phyloP scores from a whole-genome alignment of 2,888 invertebrate species.

The Cremastinae sp. region DNA sequence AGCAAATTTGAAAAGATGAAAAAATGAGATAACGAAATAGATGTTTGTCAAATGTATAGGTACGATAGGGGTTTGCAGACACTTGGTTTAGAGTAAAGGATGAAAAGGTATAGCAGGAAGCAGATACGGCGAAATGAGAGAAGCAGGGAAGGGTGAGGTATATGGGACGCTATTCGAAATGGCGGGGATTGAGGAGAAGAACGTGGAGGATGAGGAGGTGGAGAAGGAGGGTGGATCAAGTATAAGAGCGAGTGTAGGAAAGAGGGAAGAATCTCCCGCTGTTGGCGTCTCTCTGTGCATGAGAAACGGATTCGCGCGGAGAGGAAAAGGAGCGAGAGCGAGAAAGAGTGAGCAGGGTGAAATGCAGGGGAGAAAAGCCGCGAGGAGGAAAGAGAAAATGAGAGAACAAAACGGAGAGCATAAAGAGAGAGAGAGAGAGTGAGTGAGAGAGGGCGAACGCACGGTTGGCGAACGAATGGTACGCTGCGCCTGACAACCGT shows the following conservation, averaged over 20 bases:
- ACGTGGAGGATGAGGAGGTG: no score
- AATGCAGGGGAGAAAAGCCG: background rate
- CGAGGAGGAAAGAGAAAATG: constrained; percentile 49
- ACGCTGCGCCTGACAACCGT: constrained; percentile 75
- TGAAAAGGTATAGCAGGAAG: background rate
- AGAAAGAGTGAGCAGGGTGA: constrained; percentile 50
- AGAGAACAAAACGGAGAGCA: constrained; percentile 21
- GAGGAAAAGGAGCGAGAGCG: constrained; percentile 30
- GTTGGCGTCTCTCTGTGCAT: background rate
- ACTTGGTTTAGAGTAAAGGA: no score
- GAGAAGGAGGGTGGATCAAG: constrained; percentile 45
- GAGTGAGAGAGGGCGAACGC: constrained; percentile 63
- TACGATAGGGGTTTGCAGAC: no score
- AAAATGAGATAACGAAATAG: no score
- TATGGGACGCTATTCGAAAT: constrained; percentile 54
- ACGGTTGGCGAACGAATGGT: constrained; percentile 73
- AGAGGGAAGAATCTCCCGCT: constrained; percentile 29
- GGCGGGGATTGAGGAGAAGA: constrained; percentile 42
- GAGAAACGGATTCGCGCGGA: constrained; percentile 9
- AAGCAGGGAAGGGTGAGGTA: constrained; percentile 32
- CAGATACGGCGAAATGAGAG: constrained; percentile 15
- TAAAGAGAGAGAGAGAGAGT: constrained; percentile 46
- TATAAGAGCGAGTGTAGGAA: constrained; percentile 47
- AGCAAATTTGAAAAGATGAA: no score
- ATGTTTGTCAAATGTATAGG: no score